Evolutionary conservation across 2,113 vertebrate species (phyloP).

Genomic region (Sapayoa aenigma): DNA sequence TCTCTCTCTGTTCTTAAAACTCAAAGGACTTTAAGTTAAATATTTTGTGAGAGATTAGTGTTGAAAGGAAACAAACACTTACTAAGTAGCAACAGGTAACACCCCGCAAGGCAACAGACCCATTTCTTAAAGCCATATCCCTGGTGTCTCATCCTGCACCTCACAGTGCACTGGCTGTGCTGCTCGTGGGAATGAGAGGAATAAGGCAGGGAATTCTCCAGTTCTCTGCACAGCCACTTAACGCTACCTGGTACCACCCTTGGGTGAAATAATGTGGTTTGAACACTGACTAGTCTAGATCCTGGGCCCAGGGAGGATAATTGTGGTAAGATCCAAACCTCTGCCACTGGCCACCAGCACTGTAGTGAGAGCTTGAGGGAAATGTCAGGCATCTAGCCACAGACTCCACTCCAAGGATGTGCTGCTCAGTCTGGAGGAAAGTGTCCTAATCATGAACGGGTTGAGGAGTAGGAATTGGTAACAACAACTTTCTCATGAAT

Average conservation of each 20-base stretch:
- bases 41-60: slow-evolving; percentile 14
- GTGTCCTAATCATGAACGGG: not conserved
- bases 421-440: not conserved
- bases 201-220: not conserved
- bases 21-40: not conserved
- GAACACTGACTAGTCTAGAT: not conserved
- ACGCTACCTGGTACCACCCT: not conserved
- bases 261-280: not conserved
- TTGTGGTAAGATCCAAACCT: not conserved
- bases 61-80: slow-evolving; percentile 24
- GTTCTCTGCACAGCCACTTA: not conserved
- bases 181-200: not conserved
- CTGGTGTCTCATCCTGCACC: not conserved
- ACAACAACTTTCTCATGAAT: not conserved
- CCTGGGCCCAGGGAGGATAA: not conserved
- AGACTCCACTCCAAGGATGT: not conserved
- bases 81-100: slow-evolving; percentile 28
- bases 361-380: not conserved
- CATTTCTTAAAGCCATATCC: not conserved
- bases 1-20: not conserved
- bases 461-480: not conserved
- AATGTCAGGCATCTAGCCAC: not conserved
- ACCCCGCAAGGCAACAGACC: not conserved
- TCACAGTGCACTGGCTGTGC: not conserved
- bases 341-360: not conserved